Percentiles rank a stretch among this genome's conserved stretches.
Evolutionary conservation across 2,888 invertebrate genomes (phyloP).

Genomic region (Lycaena phlaeas): DNA sequence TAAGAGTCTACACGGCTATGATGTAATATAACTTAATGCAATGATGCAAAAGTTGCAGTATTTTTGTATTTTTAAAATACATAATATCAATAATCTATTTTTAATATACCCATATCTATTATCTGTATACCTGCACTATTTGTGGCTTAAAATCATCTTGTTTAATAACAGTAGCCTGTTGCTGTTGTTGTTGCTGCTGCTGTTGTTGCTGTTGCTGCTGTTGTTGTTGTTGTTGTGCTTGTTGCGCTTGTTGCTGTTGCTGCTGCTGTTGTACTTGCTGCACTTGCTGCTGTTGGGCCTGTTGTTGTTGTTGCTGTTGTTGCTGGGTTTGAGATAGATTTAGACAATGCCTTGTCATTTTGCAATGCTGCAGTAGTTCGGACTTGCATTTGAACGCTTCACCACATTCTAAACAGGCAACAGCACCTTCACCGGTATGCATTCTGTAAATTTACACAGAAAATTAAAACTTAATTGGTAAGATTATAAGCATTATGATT

Average conservation of each 20-base stretch:
- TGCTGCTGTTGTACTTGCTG: constrained; percentile 49
- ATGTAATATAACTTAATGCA: too few relatives aligned
- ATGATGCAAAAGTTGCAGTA: too few relatives aligned
- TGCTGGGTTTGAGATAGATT: constrained; percentile 29
- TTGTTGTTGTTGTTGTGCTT: constrained; percentile 45
- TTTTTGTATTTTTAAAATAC: too few relatives aligned
- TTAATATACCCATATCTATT: too few relatives aligned
- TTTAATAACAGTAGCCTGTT: constrained; percentile 64
- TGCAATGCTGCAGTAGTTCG: constrained; percentile 79
- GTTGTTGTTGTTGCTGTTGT: constrained; percentile 40
- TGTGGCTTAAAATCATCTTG: constrained; percentile 66
- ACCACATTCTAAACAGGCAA: constrained; percentile 82
- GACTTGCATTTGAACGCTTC: constrained; percentile 82
- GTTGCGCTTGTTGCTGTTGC: constrained; percentile 45
- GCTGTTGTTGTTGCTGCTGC: constrained; percentile 36
- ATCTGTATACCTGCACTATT: constrained; percentile 64
- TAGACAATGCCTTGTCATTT: constrained; percentile 65
- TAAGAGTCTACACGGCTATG: too few relatives aligned
- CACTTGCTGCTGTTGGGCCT: constrained; percentile 49
- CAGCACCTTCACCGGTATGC: constrained; percentile 82
- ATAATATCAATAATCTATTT: not conserved
- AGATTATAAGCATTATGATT: too few relatives aligned
- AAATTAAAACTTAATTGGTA: too few relatives aligned
- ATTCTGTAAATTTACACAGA: constrained; percentile 73
- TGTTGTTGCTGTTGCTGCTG: constrained; percentile 44